These are phyloP conservation scores for Trileptium ribeirensis DNA, from an alignment of 2,888 invertebrate species.

Conservation along the genomic window DNA sequence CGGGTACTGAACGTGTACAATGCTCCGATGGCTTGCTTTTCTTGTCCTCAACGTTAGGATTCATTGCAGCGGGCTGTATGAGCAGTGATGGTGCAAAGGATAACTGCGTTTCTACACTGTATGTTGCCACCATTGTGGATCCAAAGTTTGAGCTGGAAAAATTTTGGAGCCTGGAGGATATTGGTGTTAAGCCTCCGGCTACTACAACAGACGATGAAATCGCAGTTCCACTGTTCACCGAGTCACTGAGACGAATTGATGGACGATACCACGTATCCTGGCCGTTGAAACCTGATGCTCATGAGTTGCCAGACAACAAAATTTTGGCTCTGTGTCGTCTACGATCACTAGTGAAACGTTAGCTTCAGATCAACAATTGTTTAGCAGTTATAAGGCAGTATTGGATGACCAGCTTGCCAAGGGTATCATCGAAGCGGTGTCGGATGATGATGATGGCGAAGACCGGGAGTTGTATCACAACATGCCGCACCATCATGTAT, in stretches of 20 bases:
- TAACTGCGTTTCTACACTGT: neutral
- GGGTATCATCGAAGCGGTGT: slow-evolving; percentile 24
- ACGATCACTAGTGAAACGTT: neutral
- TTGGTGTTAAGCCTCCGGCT: neutral
- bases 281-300: neutral
- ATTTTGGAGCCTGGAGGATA: neutral
- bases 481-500: slow-evolving; percentile 33
- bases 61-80: neutral
- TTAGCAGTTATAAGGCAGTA: slow-evolving; percentile 21
- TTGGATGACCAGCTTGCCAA: slow-evolving; percentile 19
- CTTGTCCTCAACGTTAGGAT: neutral
- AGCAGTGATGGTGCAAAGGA: neutral
- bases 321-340: neutral
- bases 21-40: neutral
- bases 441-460: neutral
- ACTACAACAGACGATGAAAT: neutral
- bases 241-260: neutral
- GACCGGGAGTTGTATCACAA: slow-evolving; percentile 21
- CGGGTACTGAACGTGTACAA: neutral
- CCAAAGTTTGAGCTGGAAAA: neutral
- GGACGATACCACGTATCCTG: neutral
- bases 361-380: neutral
- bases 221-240: neutral
- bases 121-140: neutral
- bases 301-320: neutral